Percentiles rank a stretch among this genome's conserved stretches.
phyloP scores from a whole-genome alignment of 2,888 invertebrate species.

The Volucella bombylans region DNA sequence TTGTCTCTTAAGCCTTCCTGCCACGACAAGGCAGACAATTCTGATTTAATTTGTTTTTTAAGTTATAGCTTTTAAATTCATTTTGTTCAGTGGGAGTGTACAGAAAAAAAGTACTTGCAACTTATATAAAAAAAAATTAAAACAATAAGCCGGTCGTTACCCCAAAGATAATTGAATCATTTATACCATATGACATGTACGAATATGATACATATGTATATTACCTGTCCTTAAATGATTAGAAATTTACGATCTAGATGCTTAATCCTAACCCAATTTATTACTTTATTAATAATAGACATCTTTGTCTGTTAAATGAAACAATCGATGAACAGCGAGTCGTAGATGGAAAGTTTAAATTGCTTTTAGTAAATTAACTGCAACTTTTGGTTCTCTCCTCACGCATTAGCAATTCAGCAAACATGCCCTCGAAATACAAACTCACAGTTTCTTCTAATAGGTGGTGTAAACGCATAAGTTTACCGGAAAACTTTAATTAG shows the following conservation, averaged over 20 bases:
- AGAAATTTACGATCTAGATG: conserved; percentile 20
- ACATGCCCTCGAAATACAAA: conserved; percentile 32
- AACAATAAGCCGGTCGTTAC: too few relatives aligned
- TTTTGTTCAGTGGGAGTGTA: too few relatives aligned
- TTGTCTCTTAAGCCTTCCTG: too few relatives aligned
- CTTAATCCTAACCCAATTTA: conserved; percentile 42
- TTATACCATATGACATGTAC: too few relatives aligned
- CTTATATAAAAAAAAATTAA: too few relatives aligned
- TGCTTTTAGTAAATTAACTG: conserved; percentile 69
- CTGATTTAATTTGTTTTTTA: too few relatives aligned
- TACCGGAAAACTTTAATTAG: conserved; percentile 72
- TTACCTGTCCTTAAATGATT: conserved; percentile 18
- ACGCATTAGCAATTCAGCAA: conserved; percentile 66
- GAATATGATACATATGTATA: too few relatives aligned
- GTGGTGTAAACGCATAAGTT: conserved; percentile 54
- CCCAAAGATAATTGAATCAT: too few relatives aligned
- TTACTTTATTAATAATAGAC: conserved; percentile 30
- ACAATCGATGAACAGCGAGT: conserved; percentile 68
- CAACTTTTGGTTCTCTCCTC: conserved; percentile 59
- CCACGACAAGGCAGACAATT: too few relatives aligned
- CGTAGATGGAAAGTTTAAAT: conserved; percentile 69
- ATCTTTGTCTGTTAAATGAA: conserved; percentile 32
- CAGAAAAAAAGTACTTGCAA: too few relatives aligned
- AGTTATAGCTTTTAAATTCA: too few relatives aligned
- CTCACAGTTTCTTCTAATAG: conserved; percentile 25